These are phyloP conservation scores for Betta splendens DNA, from an alignment of 2,797 vertebrate genomes.

Conservation along the genomic window DNA sequence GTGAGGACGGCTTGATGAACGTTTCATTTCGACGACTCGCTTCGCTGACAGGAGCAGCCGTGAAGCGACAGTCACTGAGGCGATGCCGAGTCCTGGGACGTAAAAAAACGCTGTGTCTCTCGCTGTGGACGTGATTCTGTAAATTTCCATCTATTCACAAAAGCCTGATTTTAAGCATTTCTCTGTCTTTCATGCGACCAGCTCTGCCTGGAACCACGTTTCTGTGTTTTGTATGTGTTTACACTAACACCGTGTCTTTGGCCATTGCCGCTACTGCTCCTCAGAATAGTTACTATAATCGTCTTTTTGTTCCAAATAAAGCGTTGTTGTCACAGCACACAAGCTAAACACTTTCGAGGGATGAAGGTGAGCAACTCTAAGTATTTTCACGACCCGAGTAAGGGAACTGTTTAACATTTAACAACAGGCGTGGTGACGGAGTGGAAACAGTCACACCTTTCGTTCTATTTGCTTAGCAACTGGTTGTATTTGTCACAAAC, in stretches of 20 bases:
- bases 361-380: background rate
- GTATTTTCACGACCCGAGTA: slow-evolving; percentile 9
- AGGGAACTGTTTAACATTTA: background rate
- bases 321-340: background rate
- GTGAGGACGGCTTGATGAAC: background rate
- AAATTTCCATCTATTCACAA: slow-evolving; percentile 3
- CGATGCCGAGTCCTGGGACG: slow-evolving; percentile 1
- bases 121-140: slow-evolving; percentile 6
- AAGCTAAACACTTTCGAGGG: slow-evolving; percentile 3
- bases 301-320: slow-evolving; percentile 7
- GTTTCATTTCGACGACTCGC: too few relatives aligned
- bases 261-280: too few relatives aligned
- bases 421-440: background rate
- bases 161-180: background rate
- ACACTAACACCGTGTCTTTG: background rate
- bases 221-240: background rate
- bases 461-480: background rate
- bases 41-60: slow-evolving; percentile 20
- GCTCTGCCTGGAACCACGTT: too few relatives aligned
- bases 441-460: background rate
- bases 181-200: background rate
- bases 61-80: slow-evolving; percentile 2
- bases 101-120: slow-evolving; percentile 14
- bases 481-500: background rate
- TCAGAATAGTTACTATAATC: background rate